Base-by-base conservation (phyloP, 2,888 invertebrate genomes). In the Papilio gigon region DNA sequence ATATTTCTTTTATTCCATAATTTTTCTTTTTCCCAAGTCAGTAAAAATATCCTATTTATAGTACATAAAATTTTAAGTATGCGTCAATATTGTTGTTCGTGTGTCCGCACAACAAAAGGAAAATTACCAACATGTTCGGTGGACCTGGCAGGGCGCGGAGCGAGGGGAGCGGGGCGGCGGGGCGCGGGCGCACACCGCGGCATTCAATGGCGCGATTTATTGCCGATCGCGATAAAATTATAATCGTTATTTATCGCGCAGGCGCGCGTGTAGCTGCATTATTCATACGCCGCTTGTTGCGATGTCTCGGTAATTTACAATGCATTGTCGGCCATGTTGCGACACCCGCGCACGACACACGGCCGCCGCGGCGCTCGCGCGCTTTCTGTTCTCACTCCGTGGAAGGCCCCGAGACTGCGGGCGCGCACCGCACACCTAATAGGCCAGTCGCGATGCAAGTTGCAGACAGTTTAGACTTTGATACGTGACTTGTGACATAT, bases 211-310 rank as follows among this genome's bases (percentile, higher is more conserved):
- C 76, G 78, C 80, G 83, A 89, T 89, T 87, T 89, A 89, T 89
- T 84, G 82, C 80, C 80, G 80, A 84, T 82, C 83, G 77, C 85
- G 87, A 89, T 88, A 89, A 89, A 89, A 90, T 89, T 88, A 89
- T 89, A 89, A 89, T 88, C 87, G 88, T 89, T 87, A 89, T 89
- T 89, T 89, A 90, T 88, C 83, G 84, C 79, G 74, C 75, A 72
- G 75, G 69, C 71, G 76, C 80, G 79, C 87, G 87, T 86, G 86
- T 84, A 81, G 80, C 77, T 89, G 88, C 86, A 89, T 89, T 87
- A 89, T 90, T 90, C 89, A 90, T 89, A 73, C 73, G 78, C 78
- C 73, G 79, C 76, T 77, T 80, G 80, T 80, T 80, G 81, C 80
- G 81, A 80, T 80, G 85, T 82, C 82, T 78, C 77, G 76, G 78